Conservation (phyloP, 2,113 vertebrate species). For the Gobius niger region DNA sequence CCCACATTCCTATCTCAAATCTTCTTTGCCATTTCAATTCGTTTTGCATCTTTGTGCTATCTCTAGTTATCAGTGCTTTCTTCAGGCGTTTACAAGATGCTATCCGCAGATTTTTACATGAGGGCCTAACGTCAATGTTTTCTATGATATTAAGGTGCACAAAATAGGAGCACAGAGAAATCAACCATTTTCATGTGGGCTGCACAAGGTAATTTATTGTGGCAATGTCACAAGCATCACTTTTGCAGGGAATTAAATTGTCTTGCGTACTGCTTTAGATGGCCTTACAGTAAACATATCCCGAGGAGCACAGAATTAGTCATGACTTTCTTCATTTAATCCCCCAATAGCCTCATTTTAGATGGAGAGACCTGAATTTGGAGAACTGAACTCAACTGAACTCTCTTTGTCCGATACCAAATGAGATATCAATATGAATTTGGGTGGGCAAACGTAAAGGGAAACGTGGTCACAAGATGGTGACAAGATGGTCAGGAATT, state of each 20-base stretch:
- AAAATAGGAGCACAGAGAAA: constrained; percentile 23
- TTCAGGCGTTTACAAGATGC: constrained; percentile 26
- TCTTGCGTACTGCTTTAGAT: background rate
- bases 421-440: too few relatives aligned
- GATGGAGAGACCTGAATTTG: too few relatives aligned
- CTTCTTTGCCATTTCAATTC: constrained; percentile 17
- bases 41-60: constrained; percentile 14
- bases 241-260: background rate
- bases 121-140: constrained; percentile 1
- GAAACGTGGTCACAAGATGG: too few relatives aligned
- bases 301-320: background rate
- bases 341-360: background rate
- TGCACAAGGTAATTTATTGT: background rate
- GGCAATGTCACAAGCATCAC: background rate
- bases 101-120: constrained; percentile 37
- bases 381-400: too few relatives aligned
- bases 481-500: too few relatives aligned
- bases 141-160: constrained; percentile 20
- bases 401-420: too few relatives aligned
- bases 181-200: background rate
- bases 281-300: background rate
- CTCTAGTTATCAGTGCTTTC: constrained; percentile 33
- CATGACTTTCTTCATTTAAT: background rate
- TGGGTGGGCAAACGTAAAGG: too few relatives aligned
- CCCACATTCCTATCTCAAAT: constrained; percentile 11